phyloP scores from a whole-genome alignment of 2,888 invertebrate genomes.

The Ochropleura leucogaster region DNA sequence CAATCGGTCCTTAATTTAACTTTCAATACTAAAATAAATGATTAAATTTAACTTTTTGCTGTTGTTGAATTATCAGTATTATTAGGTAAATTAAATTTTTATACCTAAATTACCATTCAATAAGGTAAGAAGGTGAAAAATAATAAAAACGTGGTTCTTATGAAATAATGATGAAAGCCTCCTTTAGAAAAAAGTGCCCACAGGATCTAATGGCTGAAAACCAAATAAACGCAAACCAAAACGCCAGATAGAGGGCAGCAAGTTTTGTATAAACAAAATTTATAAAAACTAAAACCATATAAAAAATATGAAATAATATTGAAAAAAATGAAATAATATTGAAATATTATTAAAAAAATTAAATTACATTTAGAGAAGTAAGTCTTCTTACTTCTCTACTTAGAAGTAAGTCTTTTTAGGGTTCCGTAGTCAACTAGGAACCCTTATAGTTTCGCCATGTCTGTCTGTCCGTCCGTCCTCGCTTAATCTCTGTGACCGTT shows the following conservation, averaged over 20 bases:
- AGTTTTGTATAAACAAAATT: neutral
- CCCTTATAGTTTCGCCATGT: too few relatives aligned
- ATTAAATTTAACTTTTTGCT: neutral
- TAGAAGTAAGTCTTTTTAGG: too few relatives aligned
- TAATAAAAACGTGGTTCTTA: too few relatives aligned
- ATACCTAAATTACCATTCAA: neutral
- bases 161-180: neutral
- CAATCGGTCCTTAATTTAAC: too few relatives aligned
- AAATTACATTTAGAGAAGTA: too few relatives aligned
- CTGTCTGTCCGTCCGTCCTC: too few relatives aligned
- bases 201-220: neutral
- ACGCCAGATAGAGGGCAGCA: neutral
- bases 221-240: too few relatives aligned
- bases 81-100: neutral
- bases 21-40: neutral
- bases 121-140: neutral
- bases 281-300: neutral
- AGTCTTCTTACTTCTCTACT: too few relatives aligned
- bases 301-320: neutral
- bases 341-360: too few relatives aligned
- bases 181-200: neutral
- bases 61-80: neutral
- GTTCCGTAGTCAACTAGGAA: too few relatives aligned
- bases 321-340: too few relatives aligned
- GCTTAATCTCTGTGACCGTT: too few relatives aligned